A percentile compares a stretch with the other conserved stretches of the same genome.
These are phyloP conservation scores for Acrocephalus arundinaceus DNA, from an alignment of 2,113 vertebrate species.

Conservation along the genomic window DNA sequence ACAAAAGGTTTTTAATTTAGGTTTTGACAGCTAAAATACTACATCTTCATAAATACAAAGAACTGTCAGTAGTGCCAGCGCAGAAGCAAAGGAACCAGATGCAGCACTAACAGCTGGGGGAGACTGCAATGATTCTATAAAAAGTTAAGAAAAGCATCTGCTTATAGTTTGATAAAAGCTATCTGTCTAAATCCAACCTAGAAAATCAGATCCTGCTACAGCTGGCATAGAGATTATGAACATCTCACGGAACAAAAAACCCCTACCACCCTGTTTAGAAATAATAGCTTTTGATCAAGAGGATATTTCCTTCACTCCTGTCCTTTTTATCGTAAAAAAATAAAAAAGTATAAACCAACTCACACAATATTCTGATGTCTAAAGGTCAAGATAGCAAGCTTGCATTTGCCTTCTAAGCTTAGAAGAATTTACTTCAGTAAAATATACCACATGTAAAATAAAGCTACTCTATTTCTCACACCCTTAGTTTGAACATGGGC, in stretches of 20 bases:
- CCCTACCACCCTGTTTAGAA: not conserved
- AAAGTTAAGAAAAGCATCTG: slow-evolving; percentile 38
- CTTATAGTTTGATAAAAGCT: slow-evolving; percentile 1
- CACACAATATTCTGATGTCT: not conserved
- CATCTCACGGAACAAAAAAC: not conserved
- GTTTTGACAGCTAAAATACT: slow-evolving; percentile 17
- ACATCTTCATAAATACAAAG: not conserved
- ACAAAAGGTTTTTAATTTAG: not conserved
- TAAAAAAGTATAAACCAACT: not conserved
- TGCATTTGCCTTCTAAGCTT: not conserved
- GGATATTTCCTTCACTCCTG: not conserved
- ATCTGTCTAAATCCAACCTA: slow-evolving; percentile 28
- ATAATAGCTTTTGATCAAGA: not conserved
- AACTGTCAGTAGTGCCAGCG: not conserved
- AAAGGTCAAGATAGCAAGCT: not conserved
- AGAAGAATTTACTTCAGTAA: not conserved
- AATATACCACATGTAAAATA: not conserved
- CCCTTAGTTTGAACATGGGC: not conserved
- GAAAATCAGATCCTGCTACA: slow-evolving; percentile 7
- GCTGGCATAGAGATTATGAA: slow-evolving; percentile 28
- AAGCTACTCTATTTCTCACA: not conserved
- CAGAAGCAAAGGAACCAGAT: not conserved
- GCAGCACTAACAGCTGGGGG: not conserved
- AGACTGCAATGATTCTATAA: not conserved
- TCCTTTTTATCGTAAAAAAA: not conserved